Evolutionary conservation across 2,797 vertebrate genomes (phyloP), one percentile per base, ranked within the genome.

Genomic region (Lepilemur septentrionalis): DNA sequence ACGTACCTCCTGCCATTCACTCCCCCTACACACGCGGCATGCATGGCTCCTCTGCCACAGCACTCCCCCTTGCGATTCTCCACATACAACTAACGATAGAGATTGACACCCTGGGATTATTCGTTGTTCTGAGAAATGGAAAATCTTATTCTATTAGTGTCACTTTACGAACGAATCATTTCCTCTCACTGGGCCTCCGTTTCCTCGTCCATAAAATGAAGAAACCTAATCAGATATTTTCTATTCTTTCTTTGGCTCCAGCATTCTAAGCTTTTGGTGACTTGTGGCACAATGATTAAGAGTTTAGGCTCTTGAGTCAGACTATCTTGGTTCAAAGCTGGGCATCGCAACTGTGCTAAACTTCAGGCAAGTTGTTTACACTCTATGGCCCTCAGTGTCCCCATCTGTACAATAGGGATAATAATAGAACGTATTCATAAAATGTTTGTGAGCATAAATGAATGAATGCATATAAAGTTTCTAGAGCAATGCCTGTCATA

Each of bases 141-240:
- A 91, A 61, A 79, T 65, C 8, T 82, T 20, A 41, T 73, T 55
- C 63, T 88, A 15, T 82, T 35, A 82, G 23, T 46, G 3, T 50
- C 69, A 32, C n/a, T 61, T 61, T 72, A 50, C 50, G 9, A 86
- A 82, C 4, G 73, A 92, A 67, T 70, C 2, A 41, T 57, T 72
- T 90, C 11, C 11, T 75, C 23, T 90, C 48, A 23, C 70, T 75
- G 2, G 25, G 17, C 13, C 78, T 69, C 22, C 28, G 48, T 69
- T 46, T 91, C 48, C n/a, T 88, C 41, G 75, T 78, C 43, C 69
- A 4, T 48, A 75, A 79, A 79, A 73, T 52, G 38, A 87, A 88
- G 32, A 75, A 79, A 75, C 15, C 28, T 8, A 6, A 50, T 76
- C 35, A 35, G 25, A 25, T 61, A 7, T 83, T 87, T 93, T 57